These are phyloP conservation scores for Eilema griseolum DNA, from an alignment of 2,888 invertebrate genomes.

Conservation along the genomic window DNA sequence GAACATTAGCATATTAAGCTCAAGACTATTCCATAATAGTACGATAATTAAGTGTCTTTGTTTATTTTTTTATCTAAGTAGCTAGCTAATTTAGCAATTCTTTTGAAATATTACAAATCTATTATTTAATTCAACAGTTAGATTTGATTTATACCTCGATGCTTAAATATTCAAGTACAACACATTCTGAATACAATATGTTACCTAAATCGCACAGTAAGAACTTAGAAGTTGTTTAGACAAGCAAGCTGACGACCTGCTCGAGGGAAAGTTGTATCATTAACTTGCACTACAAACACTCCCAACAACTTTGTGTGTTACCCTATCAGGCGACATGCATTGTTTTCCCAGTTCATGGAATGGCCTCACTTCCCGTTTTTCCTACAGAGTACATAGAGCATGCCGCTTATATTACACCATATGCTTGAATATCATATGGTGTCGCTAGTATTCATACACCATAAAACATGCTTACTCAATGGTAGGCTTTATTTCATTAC, in stretches of 20 bases:
- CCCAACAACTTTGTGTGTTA: background rate
- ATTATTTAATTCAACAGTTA: no score
- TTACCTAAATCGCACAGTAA: background rate
- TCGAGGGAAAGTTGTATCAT: background rate
- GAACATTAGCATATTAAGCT: background rate
- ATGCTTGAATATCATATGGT: no score
- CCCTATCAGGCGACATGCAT: background rate
- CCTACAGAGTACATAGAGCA: no score
- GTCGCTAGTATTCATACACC: no score
- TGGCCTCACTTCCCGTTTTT: no score
- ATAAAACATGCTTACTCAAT: no score
- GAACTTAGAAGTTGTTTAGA: background rate
- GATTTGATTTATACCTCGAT: no score
- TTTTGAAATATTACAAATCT: background rate
- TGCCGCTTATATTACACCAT: no score
- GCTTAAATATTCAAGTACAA: background rate
- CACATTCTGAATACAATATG: background rate
- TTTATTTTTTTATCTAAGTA: background rate
- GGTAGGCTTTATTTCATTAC: no score
- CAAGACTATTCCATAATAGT: background rate
- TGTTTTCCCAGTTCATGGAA: background rate
- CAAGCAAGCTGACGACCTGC: no score
- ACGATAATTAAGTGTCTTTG: background rate
- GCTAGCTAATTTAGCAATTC: background rate
- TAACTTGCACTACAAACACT: background rate